Conservation (phyloP, 35 echinoderm and acorn worm species). For the Apostichopus californicus region DNA sequence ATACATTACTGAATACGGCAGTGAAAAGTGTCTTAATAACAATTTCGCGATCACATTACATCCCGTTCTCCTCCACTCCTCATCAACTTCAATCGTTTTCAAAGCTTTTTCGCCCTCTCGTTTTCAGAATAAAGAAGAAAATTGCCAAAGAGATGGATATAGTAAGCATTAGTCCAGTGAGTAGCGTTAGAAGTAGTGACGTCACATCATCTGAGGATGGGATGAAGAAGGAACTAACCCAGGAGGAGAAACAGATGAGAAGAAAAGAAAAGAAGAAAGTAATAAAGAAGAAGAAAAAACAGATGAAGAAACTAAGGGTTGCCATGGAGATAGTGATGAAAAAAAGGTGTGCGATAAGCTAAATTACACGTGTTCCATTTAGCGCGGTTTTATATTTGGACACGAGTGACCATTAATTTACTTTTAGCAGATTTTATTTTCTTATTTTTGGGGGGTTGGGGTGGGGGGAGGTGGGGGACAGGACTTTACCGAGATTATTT, state of each 20-base stretch:
- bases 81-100: too few relatives aligned
- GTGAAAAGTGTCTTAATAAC: too few relatives aligned
- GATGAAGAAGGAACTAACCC: neutral
- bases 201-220: conserved; percentile 44
- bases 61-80: too few relatives aligned
- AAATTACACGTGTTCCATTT: too few relatives aligned
- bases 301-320: conserved; percentile 56
- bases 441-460: too few relatives aligned
- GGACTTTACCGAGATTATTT: too few relatives aligned
- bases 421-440: too few relatives aligned
- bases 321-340: conserved; percentile 71
- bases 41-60: too few relatives aligned
- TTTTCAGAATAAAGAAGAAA: conserved; percentile 67
- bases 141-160: conserved; percentile 67
- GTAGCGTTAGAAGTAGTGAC: conserved; percentile 86
- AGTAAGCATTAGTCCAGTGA: conserved; percentile 64
- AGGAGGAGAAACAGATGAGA: conserved; percentile 40
- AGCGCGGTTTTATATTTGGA: too few relatives aligned
- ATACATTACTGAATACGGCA: too few relatives aligned
- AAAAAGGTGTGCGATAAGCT: conserved; percentile 42
- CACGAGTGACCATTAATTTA: too few relatives aligned
- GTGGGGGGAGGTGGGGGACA: too few relatives aligned
- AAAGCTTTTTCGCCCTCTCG: neutral
- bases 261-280: conserved; percentile 63
- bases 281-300: conserved; percentile 58